phyloP scores from a whole-genome alignment of 2,113 vertebrate genomes.

The Pseudopodoces humilis region DNA sequence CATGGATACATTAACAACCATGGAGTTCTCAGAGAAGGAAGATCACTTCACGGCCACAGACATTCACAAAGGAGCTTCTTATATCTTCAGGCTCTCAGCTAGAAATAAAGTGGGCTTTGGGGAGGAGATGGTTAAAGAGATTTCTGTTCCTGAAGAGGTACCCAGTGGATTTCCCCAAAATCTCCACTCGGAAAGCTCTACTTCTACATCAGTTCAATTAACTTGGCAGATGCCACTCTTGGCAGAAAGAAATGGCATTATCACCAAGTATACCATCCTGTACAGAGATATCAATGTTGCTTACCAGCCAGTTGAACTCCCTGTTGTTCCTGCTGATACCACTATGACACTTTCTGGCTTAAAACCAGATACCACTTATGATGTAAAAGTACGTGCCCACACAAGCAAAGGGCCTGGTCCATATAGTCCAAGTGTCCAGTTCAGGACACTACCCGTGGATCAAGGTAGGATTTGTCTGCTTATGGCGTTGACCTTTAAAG shows the following conservation, averaged over 20 bases:
- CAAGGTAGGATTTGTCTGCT: constrained; percentile 99
- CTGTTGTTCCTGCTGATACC: constrained; percentile 91
- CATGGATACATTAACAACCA: constrained; percentile 84
- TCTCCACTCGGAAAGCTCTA: constrained; percentile 88
- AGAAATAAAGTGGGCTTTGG: constrained; percentile 98
- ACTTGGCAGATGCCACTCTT: constrained; percentile 90
- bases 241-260: constrained; percentile 91
- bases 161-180: constrained; percentile 94
- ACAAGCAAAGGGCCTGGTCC: constrained; percentile 98
- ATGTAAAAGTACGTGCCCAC: constrained; percentile 99
- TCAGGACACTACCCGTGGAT: constrained; percentile 99
- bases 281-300: constrained; percentile 99
- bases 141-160: constrained; percentile 89
- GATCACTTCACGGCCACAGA: constrained; percentile 98
- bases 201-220: constrained; percentile 90
- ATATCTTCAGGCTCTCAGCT: constrained; percentile 91
- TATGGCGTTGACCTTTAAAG: constrained; percentile 78
- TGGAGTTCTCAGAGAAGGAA: constrained; percentile 94
- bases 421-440: constrained; percentile 99
- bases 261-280: constrained; percentile 92
- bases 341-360: constrained; percentile 89
- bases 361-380: constrained; percentile 97
- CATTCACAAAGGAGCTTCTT: constrained; percentile 95
- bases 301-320: constrained; percentile 89
- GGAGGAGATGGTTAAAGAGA: constrained; percentile 96